Evolutionary conservation across 2,797 vertebrate species (phyloP), one percentile per base, ranked within the genome.

Genomic region (Jordanella pulchra): DNA sequence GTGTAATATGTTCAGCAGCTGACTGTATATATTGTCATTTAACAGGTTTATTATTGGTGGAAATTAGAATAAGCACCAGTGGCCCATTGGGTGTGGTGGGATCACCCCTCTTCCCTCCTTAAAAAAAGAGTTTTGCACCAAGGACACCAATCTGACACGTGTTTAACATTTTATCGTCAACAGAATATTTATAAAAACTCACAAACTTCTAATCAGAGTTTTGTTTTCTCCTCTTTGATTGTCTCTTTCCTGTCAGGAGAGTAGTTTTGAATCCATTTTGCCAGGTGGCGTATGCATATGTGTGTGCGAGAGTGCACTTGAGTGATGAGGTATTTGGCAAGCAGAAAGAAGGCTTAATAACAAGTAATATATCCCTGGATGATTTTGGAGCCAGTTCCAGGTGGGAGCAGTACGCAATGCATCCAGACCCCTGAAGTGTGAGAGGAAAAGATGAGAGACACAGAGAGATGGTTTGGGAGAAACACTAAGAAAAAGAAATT

Each of bases 301-400:
- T 77, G 72, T 50, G 78, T 74, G 42, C 4, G 39, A 47, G 73
- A 4, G 47, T 15, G 50, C 53, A 67, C 73, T 86, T 85, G 88
- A 90, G 79, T 81, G 84, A 90, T 92, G 90, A 92, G 88, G 87
- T 91, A 93, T 90, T 92, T 89, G 84, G 85, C 88, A 91, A 88
- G 86, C 64, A 53, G 75, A 84, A 84, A 89, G 84, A 80, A 85
- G 79, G 81, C 92, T 92, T 90, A 89, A 91, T 92, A 93, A 90
- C 92, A 90, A 90, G 79, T 79, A 81, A 89, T 91, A 88, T 89
- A 91, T 92, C 86, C 80, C 84, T 82, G 84, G 80, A 86, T 84
- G 86, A 82, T 84, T 87, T 82, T 73, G 84, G 82, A 90, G 81
- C 75, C 53, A 0, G 74, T 80, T 90, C 84, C 88, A 91, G 89